Evolutionary conservation across 2,888 invertebrate species (phyloP).

Genomic region (Drosophila merina): DNA sequence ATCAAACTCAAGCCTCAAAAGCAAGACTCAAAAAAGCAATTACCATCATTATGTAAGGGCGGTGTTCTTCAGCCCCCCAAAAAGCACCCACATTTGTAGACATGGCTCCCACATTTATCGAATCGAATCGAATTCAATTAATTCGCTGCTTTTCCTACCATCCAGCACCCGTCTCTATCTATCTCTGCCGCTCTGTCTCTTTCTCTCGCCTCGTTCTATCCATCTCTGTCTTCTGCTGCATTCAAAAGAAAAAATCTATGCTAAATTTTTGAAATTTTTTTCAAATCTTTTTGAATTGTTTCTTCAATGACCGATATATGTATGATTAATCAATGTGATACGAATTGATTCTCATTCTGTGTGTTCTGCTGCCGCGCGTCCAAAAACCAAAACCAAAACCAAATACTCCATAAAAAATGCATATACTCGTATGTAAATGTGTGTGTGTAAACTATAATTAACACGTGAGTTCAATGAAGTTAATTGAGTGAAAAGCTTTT

Average conservation of each 20-base stretch:
- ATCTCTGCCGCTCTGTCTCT: slow-evolving; percentile 40
- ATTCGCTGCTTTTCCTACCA: slow-evolving; percentile 60
- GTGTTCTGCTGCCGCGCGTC: slow-evolving; percentile 60
- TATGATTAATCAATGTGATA: slow-evolving; percentile 71
- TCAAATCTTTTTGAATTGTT: slow-evolving; percentile 17
- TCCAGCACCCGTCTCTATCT: slow-evolving; percentile 53
- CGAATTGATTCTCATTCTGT: slow-evolving; percentile 72
- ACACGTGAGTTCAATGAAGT: slow-evolving; percentile 69
- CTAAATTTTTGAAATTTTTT: slow-evolving; percentile 39
- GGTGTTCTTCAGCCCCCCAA: slow-evolving; percentile 11
- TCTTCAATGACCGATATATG: slow-evolving; percentile 38
- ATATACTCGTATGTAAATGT: slow-evolving; percentile 50
- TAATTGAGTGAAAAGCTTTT: slow-evolving; percentile 49
- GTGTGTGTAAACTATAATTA: slow-evolving; percentile 66
- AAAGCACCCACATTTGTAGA: slow-evolving; percentile 41
- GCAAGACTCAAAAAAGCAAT: slow-evolving; percentile 40
- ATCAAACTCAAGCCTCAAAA: slow-evolving; percentile 45
- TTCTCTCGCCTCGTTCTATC: slow-evolving; percentile 33
- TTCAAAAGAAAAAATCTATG: slow-evolving; percentile 34
- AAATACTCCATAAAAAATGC: slow-evolving; percentile 45
- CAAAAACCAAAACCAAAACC: slow-evolving; percentile 15
- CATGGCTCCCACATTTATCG: slow-evolving; percentile 44
- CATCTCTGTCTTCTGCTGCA: slow-evolving; percentile 34
- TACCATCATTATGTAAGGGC: slow-evolving; percentile 55
- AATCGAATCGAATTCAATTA: slow-evolving; percentile 43